Base-by-base conservation (phyloP, 2,113 vertebrate species). In the Urocitellus parryii region DNA sequence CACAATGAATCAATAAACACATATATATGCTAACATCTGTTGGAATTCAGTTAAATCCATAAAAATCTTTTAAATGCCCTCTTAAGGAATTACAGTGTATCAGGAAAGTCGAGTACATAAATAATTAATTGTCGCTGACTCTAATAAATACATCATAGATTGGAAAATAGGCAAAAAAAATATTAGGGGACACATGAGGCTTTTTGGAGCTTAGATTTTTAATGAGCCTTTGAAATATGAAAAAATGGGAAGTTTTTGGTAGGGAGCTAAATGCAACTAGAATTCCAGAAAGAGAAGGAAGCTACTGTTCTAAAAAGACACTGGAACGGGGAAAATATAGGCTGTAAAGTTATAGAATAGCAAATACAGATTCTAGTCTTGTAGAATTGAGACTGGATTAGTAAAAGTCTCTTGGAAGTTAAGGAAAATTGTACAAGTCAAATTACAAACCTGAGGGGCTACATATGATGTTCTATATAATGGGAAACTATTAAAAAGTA, bases 201-300 rank as follows among this genome's bases (percentile, higher is more conserved):
- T 79, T 84, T 51, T 18, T 9, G 8, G 27, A n/a, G 48, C 9
- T 85, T 81, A 93, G 48, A 88, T 80, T 65, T 45, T 80, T 74
- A 88, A 32, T 5, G 7, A 16, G 13, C 1, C 29, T 92, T 84
- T 85, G 65, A 76, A 85, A 91, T 91, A 76, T 45, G 25, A 4
- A 85, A 85, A 91, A 94, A 76, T 45, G 25, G 2, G 5, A 81
- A 80, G n/a, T 34, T 70, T 85, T 29, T 85, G 14, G 14, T 80
- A 70, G 39, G 48, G 53, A 91, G 58, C 11, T 93, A 84, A 74
- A 85, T 70, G 10, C 65, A 70, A 84, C 70, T 83, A 70, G 24
- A 89, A 88, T 91, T 81, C 51, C 70, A 88, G 81, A 83, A 85
- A 72, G 42, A 78, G 25, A 42, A 22, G 25, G 13, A 93, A 83